Percentiles rank a stretch among this genome's conserved stretches.
Evolutionary conservation across 2,113 vertebrate species (phyloP).

Genomic region (Colinus virginianus): DNA sequence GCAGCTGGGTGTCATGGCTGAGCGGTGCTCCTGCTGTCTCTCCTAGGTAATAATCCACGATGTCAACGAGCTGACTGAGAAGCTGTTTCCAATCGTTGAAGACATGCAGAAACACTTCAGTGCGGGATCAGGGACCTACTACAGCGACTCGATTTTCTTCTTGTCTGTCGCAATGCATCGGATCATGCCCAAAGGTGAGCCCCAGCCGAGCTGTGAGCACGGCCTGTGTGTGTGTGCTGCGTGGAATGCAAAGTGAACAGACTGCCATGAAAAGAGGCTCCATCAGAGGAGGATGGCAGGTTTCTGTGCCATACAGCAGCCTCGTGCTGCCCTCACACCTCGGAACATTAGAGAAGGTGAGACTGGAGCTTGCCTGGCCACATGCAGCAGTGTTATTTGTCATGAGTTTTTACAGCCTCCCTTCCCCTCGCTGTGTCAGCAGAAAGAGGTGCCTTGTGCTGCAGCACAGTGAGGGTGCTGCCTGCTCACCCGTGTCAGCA

Average conservation of each 20-base stretch:
- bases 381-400: not conserved
- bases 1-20: accelerated
- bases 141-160: constrained; percentile 97
- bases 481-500: not conserved
- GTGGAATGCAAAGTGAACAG: not conserved
- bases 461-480: not conserved
- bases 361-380: not conserved
- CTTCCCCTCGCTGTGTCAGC: not conserved
- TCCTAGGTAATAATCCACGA: constrained; percentile 92
- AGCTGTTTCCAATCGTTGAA: constrained; percentile 91
- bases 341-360: not conserved
- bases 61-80: constrained; percentile 86
- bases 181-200: constrained; percentile 92
- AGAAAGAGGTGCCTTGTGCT: not conserved
- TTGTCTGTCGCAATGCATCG: constrained; percentile 96
- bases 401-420: not conserved
- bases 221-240: not conserved
- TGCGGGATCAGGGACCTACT: constrained; percentile 92
- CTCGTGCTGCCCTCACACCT: not conserved
- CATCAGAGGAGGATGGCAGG: accelerated
- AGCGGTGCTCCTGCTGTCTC: not conserved
- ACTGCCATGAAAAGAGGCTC: not conserved
- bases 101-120: constrained; percentile 99
- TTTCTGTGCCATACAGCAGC: accelerated
- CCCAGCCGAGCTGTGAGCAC: accelerated